Conservation (phyloP, 2,888 invertebrate species). For the Caenorhabditis sp. region DNA sequence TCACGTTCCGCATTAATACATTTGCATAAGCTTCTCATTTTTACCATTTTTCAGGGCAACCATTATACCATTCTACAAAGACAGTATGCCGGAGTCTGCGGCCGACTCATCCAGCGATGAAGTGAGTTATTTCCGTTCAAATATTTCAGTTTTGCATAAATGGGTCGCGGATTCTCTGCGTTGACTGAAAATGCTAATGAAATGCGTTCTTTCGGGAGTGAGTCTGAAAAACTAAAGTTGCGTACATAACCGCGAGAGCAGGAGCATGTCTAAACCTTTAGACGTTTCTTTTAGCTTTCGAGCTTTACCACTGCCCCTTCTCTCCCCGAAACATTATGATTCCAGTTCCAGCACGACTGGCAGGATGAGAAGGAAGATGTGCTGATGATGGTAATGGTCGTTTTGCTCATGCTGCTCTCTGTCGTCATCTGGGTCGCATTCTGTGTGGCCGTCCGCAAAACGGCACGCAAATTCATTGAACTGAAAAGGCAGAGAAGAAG, state of each 20-base stretch:
- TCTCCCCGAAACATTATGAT: too few relatives aligned
- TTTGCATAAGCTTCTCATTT: not conserved
- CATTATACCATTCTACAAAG: slow-evolving; percentile 58
- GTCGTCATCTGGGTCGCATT: slow-evolving; percentile 73
- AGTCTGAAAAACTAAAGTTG: too few relatives aligned
- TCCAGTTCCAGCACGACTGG: slow-evolving; percentile 45
- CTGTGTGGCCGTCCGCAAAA: slow-evolving; percentile 68
- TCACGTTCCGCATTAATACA: not conserved
- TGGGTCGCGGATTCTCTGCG: too few relatives aligned
- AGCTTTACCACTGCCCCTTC: too few relatives aligned
- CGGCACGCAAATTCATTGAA: slow-evolving; percentile 66
- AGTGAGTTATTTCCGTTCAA: slow-evolving; percentile 10
- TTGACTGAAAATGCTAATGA: too few relatives aligned
- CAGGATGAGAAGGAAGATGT: slow-evolving; percentile 59
- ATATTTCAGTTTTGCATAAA: not conserved
- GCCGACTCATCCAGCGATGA: slow-evolving; percentile 52
- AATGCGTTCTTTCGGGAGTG: too few relatives aligned
- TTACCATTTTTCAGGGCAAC: slow-evolving; percentile 40
- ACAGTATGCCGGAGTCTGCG: slow-evolving; percentile 52
- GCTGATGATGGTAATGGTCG: slow-evolving; percentile 63
- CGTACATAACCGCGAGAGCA: too few relatives aligned
- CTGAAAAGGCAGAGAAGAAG: slow-evolving; percentile 68
- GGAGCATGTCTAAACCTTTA: too few relatives aligned
- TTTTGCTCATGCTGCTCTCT: slow-evolving; percentile 69
- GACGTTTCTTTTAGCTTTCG: too few relatives aligned